Evolutionary conservation across 2,797 vertebrate species (phyloP).

Genomic region (Enteromius treurensis): DNA sequence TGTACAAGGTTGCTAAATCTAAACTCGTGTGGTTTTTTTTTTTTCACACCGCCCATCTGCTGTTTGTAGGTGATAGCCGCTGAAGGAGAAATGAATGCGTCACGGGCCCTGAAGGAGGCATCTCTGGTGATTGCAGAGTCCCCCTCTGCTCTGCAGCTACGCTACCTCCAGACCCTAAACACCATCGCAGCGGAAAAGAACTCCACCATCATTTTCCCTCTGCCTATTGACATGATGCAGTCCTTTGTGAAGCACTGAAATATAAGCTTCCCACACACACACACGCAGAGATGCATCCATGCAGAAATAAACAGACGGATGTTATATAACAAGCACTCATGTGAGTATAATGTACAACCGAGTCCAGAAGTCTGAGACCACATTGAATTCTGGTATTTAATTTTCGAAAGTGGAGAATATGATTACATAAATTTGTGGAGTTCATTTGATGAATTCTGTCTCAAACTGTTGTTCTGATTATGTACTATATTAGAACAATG

Average conservation of each 20-base stretch:
- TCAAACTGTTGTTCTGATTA: neutral
- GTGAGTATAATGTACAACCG: neutral
- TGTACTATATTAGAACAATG: neutral
- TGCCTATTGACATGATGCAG: constrained; percentile 93
- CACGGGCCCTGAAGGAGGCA: constrained; percentile 92
- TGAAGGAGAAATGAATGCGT: constrained; percentile 96
- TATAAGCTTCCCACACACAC: constrained; percentile 22
- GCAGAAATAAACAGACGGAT: constrained; percentile 9
- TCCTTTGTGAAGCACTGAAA: constrained; percentile 70
- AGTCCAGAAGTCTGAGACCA: constrained; percentile 10
- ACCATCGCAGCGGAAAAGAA: constrained; percentile 97
- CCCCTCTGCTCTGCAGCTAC: constrained; percentile 91
- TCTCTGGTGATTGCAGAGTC: constrained; percentile 92
- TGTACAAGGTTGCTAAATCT: neutral
- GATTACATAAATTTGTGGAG: neutral
- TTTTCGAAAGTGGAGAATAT: neutral
- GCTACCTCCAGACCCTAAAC: constrained; percentile 94
- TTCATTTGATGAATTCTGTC: no score
- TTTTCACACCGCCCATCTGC: neutral
- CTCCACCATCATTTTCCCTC: constrained; percentile 94
- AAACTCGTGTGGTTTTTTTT: neutral
- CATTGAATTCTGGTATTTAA: neutral
- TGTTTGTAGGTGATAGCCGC: constrained; percentile 90
- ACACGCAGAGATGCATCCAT: constrained; percentile 19
- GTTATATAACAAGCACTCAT: constrained; percentile 13